Conservation (phyloP, 64 coral and sea anemone species). For the Exaiptasia diaphana region DNA sequence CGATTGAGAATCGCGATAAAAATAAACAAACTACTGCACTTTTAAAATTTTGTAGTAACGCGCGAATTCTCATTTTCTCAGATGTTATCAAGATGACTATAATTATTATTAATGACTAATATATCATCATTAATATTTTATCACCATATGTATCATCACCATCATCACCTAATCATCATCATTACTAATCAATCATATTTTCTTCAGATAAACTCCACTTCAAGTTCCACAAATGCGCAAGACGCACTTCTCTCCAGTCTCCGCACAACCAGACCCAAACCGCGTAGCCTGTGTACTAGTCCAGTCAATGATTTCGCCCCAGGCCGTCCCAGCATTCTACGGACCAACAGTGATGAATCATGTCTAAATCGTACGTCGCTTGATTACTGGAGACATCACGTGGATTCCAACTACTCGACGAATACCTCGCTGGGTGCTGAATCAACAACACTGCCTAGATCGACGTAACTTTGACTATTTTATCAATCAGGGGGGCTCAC, state of each 20-base stretch:
- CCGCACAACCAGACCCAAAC: conserved; percentile 34
- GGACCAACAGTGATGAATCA: conserved; percentile 36
- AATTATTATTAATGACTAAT: too few species aligned
- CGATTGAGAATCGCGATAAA: too few species aligned
- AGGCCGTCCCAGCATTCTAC: not conserved
- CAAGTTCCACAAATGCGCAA: conserved; percentile 22
- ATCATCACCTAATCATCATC: too few species aligned
- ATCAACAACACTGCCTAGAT: not conserved
- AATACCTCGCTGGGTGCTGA: not conserved
- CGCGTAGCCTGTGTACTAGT: conserved; percentile 40
- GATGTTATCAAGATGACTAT: too few species aligned
- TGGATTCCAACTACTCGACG: not conserved
- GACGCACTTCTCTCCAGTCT: conserved; percentile 47
- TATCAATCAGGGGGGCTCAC: too few species aligned
- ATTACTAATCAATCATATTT: too few species aligned
- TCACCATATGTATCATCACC: too few species aligned
- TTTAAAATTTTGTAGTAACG: too few species aligned
- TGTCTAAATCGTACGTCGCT: conserved; percentile 54
- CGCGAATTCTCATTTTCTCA: too few species aligned
- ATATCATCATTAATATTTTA: too few species aligned
- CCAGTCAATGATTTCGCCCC: conserved; percentile 7
- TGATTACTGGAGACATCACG: conserved; percentile 60
- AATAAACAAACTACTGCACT: too few species aligned
- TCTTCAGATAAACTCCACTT: conserved; percentile 19
- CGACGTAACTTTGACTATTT: too few species aligned